Base-by-base conservation (phyloP, 2,797 vertebrate genomes). In the Acanthornis magna region DNA sequence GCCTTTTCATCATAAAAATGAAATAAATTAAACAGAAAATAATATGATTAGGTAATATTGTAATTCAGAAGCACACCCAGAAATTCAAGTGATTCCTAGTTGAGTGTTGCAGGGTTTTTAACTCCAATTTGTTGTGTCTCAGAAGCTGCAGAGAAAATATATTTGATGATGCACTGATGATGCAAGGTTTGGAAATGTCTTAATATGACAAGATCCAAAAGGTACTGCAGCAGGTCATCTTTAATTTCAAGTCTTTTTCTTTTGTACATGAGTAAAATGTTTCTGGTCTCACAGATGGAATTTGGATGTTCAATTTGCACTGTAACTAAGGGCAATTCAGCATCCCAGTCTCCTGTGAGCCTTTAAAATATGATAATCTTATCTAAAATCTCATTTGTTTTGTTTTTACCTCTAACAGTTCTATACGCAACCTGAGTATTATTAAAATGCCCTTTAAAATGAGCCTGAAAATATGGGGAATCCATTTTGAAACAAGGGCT, bases 1-100 rank as follows among this genome's bases (percentile, higher is more conserved):
- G 71, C 61, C 62, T n/a, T 83, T 94, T 63, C 53, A 63, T 51
- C 71, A 62, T 68, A 91, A 95, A 94, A 97, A 92, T 54, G 42
- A 89, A 71, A 38, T 66, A 87, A 96, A 96, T 86, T 86, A 70
- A 94, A 80, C 58, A 90, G 66, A 89, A 91, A 96, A 87, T 53
- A 84, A 72, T 62, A 82, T 70, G 51, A 38, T 62, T 89, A 30
- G 75, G 38, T 83, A 85, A 93, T 85, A 71, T 76, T 95, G 61
- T 82, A 32, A 32, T 92, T 91, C 45, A 92, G 91, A 91, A 84
- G 43, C 43, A 68, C 68, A 66, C 21, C 4, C 36, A 62, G 58
- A 94, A 95, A 81, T 86, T 60, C 78, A 61, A 68, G 67, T 43
- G n/a, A 23, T 94, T 96, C 54, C 74, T 74, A 62, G 70, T 20